Base-by-base conservation (phyloP, 53 echinoderm and acorn worm species). In the Temnopleurus reevesii region DNA sequence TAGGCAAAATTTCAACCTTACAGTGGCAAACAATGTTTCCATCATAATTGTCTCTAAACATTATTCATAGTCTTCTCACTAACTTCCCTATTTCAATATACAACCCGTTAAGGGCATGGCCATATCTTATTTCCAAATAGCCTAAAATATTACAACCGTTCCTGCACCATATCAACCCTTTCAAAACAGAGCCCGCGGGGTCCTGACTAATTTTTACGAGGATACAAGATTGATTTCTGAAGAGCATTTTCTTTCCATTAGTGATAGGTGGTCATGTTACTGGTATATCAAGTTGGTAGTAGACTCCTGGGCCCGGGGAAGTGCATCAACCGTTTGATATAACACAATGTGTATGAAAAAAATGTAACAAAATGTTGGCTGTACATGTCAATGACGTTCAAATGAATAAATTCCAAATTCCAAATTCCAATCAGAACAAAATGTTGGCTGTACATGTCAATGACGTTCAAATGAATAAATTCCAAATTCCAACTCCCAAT, bases 181-280 rank as follows among this genome's bases (percentile, higher is more conserved):
- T 38, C 36, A 3, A 71, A 38, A n/a, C 35, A 38, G 71, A 71
- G 27, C 38, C 36, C 41, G n/a, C 38, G 41, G 41, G 36, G n/a
- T 71, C 19, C 71, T 38, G 21, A 25, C 41, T 38, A 71, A 71
- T 38, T 71, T 71, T 5, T 7, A 19, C 36, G 31, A 41, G 43
- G 71, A 41, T 4, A 41, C 41, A 41, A 38, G 71, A 71, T 71
- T 41, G 71, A 71, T 71, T 71, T 38, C 71, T 71, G 41, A 38
- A 21, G 71, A 71, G 41, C 71, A 71, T 71, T 71, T 71, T 71
- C 71, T 71, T 71, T 71, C 71, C 71, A 71, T 71, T 71, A 71
- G 71, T 71, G n/a, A 23, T 41, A 5, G 2, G 15, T 71, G 38
- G 71, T 71, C 71, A 71, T 41, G 71, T 71, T 71, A 71, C 71